phyloP scores from a whole-genome alignment of 2,113 vertebrate species.

The Nibea coibor region DNA sequence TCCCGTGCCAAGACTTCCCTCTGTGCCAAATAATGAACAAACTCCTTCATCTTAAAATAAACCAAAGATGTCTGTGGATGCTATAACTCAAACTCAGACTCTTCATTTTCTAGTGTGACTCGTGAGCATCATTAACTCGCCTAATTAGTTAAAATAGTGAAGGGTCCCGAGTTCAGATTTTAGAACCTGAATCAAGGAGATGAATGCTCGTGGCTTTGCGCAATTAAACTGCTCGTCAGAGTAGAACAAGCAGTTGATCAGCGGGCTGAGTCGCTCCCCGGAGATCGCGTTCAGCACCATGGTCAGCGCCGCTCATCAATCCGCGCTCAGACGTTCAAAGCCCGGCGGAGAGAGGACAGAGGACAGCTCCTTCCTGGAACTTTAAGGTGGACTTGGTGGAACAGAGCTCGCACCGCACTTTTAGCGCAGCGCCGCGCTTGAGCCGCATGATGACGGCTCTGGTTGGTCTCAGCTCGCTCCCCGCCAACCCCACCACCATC shows the following conservation, averaged over 20 bases:
- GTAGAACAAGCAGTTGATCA: neutral
- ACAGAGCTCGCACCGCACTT: neutral
- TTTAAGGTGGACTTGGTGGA: constrained; percentile 12
- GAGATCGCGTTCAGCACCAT: constrained; percentile 51
- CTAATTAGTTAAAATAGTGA: neutral
- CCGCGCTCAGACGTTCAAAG: neutral
- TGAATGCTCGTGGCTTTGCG: neutral
- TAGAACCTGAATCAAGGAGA: neutral
- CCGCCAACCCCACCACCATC: neutral
- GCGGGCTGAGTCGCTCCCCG: neutral
- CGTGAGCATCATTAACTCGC: constrained; percentile 8
- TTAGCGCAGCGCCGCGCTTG: neutral
- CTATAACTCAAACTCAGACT: neutral
- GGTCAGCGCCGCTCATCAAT: constrained; percentile 48
- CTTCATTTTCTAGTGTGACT: neutral
- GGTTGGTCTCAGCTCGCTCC: constrained; percentile 14
- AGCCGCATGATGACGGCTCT: constrained; percentile 17
- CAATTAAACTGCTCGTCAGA: neutral
- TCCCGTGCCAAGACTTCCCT: neutral
- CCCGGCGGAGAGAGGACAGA: neutral
- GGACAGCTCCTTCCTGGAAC: neutral
- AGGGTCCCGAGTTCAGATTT: neutral
- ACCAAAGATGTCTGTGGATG: neutral
- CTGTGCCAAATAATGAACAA: neutral
- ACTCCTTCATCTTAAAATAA: neutral